phyloP scores from a whole-genome alignment of 2,888 invertebrate species.

The Rhogogaster chlorosoma region DNA sequence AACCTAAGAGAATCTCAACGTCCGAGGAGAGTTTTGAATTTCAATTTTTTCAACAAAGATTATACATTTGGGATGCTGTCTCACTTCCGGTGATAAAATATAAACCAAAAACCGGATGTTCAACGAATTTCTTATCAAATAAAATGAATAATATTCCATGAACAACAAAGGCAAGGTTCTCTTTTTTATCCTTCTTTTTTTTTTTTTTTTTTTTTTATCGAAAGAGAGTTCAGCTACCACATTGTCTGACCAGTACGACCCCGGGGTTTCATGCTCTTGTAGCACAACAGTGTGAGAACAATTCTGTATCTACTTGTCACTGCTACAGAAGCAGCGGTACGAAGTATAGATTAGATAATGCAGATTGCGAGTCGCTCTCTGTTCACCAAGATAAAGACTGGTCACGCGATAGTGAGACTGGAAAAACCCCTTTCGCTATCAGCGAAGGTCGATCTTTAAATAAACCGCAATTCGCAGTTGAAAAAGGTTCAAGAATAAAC shows the following conservation, averaged over 20 bases:
- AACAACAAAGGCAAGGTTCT: not conserved
- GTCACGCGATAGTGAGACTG: not conserved
- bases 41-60: not conserved
- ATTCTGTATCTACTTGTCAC: not conserved
- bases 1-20: not conserved
- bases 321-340: not conserved
- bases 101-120: constrained; percentile 39
- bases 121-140: constrained; percentile 38
- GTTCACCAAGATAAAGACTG: not conserved
- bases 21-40: not conserved
- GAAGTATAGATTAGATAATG: not conserved
- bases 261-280: not conserved
- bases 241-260: not conserved
- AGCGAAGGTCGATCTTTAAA: not conserved
- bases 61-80: constrained; percentile 62
- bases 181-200: not conserved
- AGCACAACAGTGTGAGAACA: not conserved
- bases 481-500: not conserved
- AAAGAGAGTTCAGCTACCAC: not conserved
- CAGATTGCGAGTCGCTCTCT: not conserved
- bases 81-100: constrained; percentile 41
- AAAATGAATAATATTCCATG: not conserved
- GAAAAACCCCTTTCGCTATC: not conserved
- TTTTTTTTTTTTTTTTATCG: too few species aligned
- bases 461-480: not conserved